Evolutionary conservation across 2,888 invertebrate species (phyloP), one percentile per base, ranked within the genome.

Genomic region (Folsomia candida): DNA sequence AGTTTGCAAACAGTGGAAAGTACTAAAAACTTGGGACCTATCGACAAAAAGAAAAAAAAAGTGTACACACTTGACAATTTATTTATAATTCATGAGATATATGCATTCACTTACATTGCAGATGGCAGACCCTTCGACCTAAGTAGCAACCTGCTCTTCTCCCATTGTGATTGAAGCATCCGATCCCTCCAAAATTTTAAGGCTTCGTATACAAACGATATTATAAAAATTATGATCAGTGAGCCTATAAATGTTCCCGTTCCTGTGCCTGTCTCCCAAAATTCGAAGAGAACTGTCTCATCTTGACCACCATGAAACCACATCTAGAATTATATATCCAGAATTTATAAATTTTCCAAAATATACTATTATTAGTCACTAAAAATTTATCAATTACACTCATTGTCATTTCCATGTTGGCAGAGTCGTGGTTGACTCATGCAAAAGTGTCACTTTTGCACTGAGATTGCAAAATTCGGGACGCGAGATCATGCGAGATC

Each of bases 1-100:
- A n/a, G 96, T 95, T 85, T 97, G 96, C 83, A 91, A 89, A 68
- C 88, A 87, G 83, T 97, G 95, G 82, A 90, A 89, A 14, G 61
- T 51, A 47, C 37, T 69, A 6, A 75, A 51, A n/a, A 75, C 67
- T 37, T 65, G 72, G 1, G 27, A 47, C 28, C 75, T 72, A 64
- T 37, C 14, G 37, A 4, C 37, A 37, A 37, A 37, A 37, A 37
- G 14, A 37, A 14, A 37, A 14, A 37, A 37, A 37, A 9, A 37
- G 4, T 37, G 4, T 14, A 14, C 14, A 9, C 37, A 37, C 4
- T 14, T 37, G 37, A 37, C 4, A 14, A 9, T 14, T 37, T 37
- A 4, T 9, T 4, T 37, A 37, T 9, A 37, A 37, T n/a, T 37
- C 6, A 37, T 4, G 37, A 37, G 37, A 14, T 37, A 37, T 37